These are phyloP conservation scores for Tachina lurida DNA, from an alignment of 2,888 invertebrate species.

Conservation along the genomic window DNA sequence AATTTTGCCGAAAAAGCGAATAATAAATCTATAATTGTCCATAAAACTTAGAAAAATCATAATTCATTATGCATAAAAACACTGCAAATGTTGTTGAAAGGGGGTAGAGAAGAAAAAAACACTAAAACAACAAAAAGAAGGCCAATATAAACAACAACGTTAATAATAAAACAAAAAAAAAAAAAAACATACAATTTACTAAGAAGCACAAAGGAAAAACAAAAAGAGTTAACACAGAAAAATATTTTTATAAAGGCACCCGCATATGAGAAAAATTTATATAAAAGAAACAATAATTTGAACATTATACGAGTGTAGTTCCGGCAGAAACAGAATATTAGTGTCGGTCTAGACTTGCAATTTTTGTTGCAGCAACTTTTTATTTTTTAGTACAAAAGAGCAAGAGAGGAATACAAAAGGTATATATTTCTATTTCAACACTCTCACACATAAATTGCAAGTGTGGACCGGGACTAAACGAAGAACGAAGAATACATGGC, in stretches of 20 bases:
- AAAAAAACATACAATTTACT: slow-evolving; percentile 30
- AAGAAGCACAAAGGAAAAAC: no score
- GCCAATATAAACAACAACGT: slow-evolving; percentile 60
- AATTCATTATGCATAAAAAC: slow-evolving; percentile 64
- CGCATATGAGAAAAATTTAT: slow-evolving; percentile 29
- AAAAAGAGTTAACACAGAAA: slow-evolving; percentile 25
- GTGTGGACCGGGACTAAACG: no score
- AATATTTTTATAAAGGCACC: slow-evolving; percentile 37
- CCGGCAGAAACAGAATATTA: neutral
- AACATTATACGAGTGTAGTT: neutral
- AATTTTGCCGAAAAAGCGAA: slow-evolving; percentile 67
- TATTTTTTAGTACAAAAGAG: no score
- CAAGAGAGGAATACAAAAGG: no score
- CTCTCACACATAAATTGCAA: no score
- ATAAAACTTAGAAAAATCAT: slow-evolving; percentile 67
- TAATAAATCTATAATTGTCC: slow-evolving; percentile 72
- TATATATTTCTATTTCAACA: no score
- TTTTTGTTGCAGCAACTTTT: no score
- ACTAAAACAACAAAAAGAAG: slow-evolving; percentile 47
- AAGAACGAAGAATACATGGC: no score
- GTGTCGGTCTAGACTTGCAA: no score
- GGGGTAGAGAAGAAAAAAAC: neutral
- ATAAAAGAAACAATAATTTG: slow-evolving; percentile 4
- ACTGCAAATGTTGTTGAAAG: neutral
- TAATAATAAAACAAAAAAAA: slow-evolving; percentile 48